Evolutionary conservation across 1,140 invertebrate species (phyloP).

Genomic region (Drosophila oshimai): DNA sequence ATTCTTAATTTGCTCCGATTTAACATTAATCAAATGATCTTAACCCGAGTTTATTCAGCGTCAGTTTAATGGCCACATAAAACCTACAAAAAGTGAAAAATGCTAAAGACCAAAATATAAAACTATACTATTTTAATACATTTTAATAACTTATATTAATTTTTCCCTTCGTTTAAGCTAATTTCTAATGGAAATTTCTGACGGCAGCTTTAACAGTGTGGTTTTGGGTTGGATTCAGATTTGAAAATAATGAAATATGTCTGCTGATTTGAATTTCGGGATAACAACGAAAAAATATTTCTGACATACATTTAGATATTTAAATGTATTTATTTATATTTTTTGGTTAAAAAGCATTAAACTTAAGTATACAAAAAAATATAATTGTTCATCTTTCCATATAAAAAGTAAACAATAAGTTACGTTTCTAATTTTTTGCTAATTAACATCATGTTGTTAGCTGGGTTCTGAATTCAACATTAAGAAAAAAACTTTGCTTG

Average conservation of each 20-base stretch:
- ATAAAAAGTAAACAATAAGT: no score
- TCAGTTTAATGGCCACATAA: constrained; percentile 62
- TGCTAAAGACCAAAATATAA: constrained; percentile 3
- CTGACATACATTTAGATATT: constrained; percentile 1
- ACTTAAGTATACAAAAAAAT: no score
- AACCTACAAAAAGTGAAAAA: constrained; percentile 7
- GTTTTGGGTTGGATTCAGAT: constrained; percentile 14
- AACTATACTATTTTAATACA: constrained; percentile 72
- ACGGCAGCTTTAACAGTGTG: constrained; percentile 14
- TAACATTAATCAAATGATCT: constrained; percentile 17
- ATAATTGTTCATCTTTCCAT: no score
- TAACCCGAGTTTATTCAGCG: constrained; percentile 50
- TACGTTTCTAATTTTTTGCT: no score
- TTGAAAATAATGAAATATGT: constrained; percentile 29
- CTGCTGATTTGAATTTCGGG: constrained; percentile 28
- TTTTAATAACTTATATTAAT: constrained; percentile 77
- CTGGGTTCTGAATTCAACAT: no score
- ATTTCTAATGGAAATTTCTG: constrained; percentile 59
- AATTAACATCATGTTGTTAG: no score
- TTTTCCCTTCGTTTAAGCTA: constrained; percentile 79
- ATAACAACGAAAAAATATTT: constrained; percentile 3
- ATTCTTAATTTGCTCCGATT: no score
- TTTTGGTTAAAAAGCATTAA: no score
- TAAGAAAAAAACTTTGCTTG: neutral
- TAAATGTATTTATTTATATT: no score